A percentile compares a stretch with the other conserved stretches of the same genome.
Evolutionary conservation across 2,888 invertebrate species (phyloP).

Genomic region (Venusia cambrica): DNA sequence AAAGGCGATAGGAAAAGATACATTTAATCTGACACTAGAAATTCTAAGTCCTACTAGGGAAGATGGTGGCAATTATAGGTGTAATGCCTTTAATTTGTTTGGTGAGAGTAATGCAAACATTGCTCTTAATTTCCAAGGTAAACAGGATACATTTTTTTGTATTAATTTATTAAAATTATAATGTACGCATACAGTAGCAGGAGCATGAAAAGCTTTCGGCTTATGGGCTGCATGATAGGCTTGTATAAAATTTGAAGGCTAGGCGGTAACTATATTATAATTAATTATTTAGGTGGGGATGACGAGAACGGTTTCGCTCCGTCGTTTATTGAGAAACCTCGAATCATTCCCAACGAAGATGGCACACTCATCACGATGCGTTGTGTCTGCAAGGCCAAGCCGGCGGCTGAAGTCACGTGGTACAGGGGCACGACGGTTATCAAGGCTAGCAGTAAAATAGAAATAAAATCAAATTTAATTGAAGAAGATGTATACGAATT

Average conservation of each 20-base stretch:
- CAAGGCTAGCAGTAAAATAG: conserved; percentile 91
- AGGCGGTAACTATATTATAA: conserved; percentile 26
- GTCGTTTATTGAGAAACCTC: conserved; percentile 98
- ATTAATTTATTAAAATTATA: conserved; percentile 32
- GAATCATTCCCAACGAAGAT: conserved; percentile 98
- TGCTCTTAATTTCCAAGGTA: conserved; percentile 99
- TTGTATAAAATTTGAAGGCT: conserved; percentile 22
- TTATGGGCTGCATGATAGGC: conserved; percentile 63
- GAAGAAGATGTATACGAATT: conserved; percentile 94
- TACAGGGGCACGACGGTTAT: conserved; percentile 93
- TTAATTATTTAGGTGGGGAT: conserved; percentile 87
- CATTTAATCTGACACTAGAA: conserved; percentile 94
- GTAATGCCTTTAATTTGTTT: conserved; percentile 98
- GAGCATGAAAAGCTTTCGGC: conserved; percentile 69
- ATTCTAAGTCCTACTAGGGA: conserved; percentile 96
- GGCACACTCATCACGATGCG: conserved; percentile 98
- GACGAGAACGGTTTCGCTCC: conserved; percentile 96
- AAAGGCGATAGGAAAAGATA: conserved; percentile 93
- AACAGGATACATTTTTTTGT: conserved; percentile 51
- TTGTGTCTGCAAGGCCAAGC: conserved; percentile 97
- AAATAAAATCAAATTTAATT: conserved; percentile 87
- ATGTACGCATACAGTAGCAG: conserved; percentile 78
- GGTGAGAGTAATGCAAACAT: conserved; percentile 99
- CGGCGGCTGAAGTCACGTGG: conserved; percentile 97
- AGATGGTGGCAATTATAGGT: conserved; percentile 99